Evolutionary conservation across 2,797 vertebrate genomes (phyloP).

Genomic region (Enteromius paludinosus): DNA sequence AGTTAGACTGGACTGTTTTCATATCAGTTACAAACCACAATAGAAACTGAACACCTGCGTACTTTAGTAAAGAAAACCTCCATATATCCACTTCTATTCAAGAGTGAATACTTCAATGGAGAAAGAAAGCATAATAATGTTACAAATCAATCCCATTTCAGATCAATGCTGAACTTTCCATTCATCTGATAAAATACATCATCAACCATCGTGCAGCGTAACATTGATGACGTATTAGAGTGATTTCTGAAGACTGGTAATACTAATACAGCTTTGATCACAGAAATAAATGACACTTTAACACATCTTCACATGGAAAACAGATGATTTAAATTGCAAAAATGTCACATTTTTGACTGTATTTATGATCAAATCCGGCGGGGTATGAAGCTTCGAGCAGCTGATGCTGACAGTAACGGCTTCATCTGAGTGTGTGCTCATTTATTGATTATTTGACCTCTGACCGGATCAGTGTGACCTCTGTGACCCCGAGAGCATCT

Average conservation of each 20-base stretch:
- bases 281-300: background rate
- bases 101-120: background rate
- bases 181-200: background rate
- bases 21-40: background rate
- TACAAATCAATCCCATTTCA: background rate
- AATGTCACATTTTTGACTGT: background rate
- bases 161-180: background rate
- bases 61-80: background rate
- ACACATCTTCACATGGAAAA: background rate
- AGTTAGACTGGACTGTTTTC: background rate
- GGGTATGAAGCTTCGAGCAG: background rate
- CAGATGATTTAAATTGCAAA: background rate
- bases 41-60: background rate
- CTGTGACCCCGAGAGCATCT: background rate
- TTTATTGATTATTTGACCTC: constrained; percentile 67
- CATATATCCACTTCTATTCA: constrained; percentile 62
- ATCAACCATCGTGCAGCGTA: background rate
- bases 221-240: background rate
- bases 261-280: too few relatives aligned
- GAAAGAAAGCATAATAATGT: background rate
- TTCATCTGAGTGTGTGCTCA: constrained; percentile 67
- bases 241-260: too few relatives aligned
- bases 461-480: constrained; percentile 42
- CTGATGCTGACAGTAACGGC: constrained; percentile 44
- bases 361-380: background rate